A percentile compares a stretch with the other conserved stretches of the same genome.
These are phyloP conservation scores for Carabus problematicus DNA, from an alignment of 2,888 invertebrate species.

Conservation along the genomic window DNA sequence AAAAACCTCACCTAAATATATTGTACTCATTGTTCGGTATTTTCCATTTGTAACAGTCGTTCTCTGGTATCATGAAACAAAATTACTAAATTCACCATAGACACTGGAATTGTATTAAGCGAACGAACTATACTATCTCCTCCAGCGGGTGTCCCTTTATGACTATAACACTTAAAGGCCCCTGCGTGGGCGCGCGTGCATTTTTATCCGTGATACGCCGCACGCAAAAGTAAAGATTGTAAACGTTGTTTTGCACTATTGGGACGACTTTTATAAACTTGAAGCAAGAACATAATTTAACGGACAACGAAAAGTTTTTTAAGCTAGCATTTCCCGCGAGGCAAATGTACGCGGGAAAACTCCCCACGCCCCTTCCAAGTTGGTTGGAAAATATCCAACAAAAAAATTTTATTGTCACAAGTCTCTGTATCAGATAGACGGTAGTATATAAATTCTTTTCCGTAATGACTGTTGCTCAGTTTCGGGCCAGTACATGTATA, in stretches of 20 bases:
- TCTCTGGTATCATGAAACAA: too few relatives aligned
- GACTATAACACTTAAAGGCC: too few relatives aligned
- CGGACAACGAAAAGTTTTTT: slow-evolving; percentile 8
- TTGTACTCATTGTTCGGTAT: too few relatives aligned
- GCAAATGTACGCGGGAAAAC: slow-evolving; percentile 29
- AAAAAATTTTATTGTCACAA: slow-evolving; percentile 25
- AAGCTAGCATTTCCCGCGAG: slow-evolving; percentile 19
- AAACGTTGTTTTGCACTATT: slow-evolving; percentile 32
- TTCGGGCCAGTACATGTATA: slow-evolving; percentile 2
- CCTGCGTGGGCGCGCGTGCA: too few relatives aligned
- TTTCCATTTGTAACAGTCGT: too few relatives aligned
- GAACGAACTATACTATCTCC: too few relatives aligned
- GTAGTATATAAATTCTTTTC: slow-evolving; percentile 21
- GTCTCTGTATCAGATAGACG: slow-evolving; percentile 7
- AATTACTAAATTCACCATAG: too few relatives aligned
- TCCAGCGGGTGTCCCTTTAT: too few relatives aligned
- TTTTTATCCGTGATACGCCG: not conserved
- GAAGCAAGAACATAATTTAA: slow-evolving; percentile 30
- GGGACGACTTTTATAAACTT: slow-evolving; percentile 35
- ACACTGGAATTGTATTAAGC: too few relatives aligned
- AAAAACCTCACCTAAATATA: too few relatives aligned
- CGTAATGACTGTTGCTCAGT: slow-evolving; percentile 24
- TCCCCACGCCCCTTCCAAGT: not conserved
- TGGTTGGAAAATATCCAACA: slow-evolving; percentile 22
- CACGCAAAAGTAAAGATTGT: not conserved